Evolutionary conservation across 2,113 vertebrate genomes (phyloP).

Genomic region (Alces alces): DNA sequence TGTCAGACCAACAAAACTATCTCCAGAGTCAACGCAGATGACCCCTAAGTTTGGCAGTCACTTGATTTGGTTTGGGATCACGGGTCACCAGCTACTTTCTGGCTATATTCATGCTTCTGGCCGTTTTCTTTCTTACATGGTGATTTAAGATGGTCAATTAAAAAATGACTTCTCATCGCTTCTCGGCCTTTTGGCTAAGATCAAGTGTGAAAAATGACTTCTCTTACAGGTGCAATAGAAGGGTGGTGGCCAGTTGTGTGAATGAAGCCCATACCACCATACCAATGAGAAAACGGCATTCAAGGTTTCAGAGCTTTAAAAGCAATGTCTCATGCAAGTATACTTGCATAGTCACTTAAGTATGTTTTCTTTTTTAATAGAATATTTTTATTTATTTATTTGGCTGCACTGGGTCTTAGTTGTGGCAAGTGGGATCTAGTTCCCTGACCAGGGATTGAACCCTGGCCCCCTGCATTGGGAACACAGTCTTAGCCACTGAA

Average conservation of each 20-base stretch:
- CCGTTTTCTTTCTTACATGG: background rate
- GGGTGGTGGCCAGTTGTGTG: background rate
- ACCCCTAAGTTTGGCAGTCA: background rate
- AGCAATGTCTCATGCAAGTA: background rate
- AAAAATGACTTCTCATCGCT: background rate
- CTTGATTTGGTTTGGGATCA: background rate
- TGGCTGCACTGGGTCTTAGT: background rate
- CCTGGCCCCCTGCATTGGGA: background rate
- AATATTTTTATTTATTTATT: background rate
- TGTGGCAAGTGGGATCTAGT: background rate
- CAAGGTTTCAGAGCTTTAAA: background rate
- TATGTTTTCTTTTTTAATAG: background rate
- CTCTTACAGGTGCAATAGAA: background rate
- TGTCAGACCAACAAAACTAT: background rate
- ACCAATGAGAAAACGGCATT: background rate
- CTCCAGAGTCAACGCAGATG: background rate
- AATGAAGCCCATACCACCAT: background rate
- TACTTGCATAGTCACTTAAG: background rate
- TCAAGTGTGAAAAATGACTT: background rate
- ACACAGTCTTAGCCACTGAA: background rate
- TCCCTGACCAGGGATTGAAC: background rate
- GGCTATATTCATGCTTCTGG: background rate
- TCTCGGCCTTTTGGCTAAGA: too few relatives aligned
- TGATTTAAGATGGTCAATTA: background rate
- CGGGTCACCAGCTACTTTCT: background rate